phyloP scores from a whole-genome alignment of 1,140 invertebrate species.

The Myzus persicae region DNA sequence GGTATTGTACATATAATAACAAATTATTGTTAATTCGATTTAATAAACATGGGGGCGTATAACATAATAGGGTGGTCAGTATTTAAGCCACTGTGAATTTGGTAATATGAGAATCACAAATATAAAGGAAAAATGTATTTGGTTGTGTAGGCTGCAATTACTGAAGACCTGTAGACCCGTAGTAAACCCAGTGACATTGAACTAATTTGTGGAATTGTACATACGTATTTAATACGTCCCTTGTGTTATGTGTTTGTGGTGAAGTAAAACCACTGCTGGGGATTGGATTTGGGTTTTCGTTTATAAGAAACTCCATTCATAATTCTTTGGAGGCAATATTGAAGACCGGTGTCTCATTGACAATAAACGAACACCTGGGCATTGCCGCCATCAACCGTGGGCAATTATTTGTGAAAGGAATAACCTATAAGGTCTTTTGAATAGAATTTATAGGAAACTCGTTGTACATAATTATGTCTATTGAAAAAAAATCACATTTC shows the following conservation, averaged over 20 bases:
- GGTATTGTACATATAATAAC: neutral
- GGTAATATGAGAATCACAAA: neutral
- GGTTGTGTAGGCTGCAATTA: neutral
- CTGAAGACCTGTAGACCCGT: neutral
- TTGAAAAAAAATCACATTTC: conserved; percentile 38
- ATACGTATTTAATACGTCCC: neutral
- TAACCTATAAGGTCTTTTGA: neutral
- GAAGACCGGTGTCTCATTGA: neutral
- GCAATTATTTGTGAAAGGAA: conserved; percentile 26
- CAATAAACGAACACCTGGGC: conserved; percentile 33
- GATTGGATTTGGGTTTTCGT: neutral
- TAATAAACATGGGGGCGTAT: neutral
- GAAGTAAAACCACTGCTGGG: too few relatives aligned
- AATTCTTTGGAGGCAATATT: neutral
- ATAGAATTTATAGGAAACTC: conserved; percentile 18
- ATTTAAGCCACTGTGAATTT: neutral
- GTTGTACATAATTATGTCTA: neutral
- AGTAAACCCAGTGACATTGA: conserved; percentile 15
- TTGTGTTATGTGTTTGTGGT: neutral
- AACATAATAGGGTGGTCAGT: neutral
- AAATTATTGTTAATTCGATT: neutral
- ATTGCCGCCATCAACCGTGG: neutral
- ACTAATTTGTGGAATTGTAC: neutral
- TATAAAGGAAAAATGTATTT: neutral
- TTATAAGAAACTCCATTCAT: neutral